Evolutionary conservation across 1,140 invertebrate species (phyloP).

Genomic region (Temnothorax nylanderi): DNA sequence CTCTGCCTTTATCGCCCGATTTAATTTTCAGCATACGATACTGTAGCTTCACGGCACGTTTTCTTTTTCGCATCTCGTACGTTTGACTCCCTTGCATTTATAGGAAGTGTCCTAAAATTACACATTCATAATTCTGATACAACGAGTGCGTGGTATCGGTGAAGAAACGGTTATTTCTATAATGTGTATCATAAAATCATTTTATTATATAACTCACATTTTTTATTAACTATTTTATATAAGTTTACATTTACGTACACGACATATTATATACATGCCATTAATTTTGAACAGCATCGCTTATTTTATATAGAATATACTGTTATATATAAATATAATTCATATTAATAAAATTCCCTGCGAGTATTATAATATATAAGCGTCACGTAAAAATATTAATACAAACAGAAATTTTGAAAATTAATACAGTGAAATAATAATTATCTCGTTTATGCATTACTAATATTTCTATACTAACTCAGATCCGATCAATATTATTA

Average conservation of each 20-base stretch:
- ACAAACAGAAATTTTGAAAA: neutral
- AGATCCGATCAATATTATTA: neutral
- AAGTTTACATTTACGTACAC: neutral
- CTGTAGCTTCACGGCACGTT: neutral
- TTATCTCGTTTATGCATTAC: neutral
- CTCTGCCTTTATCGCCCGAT: slow-evolving; percentile 11
- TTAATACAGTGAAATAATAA: neutral
- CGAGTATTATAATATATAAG: neutral
- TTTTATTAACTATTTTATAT: neutral
- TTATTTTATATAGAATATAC: neutral
- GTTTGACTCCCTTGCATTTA: neutral
- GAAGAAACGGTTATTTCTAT: neutral
- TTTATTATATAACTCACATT: neutral
- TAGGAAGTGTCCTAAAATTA: neutral
- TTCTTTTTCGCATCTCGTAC: neutral
- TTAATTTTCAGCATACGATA: slow-evolving; percentile 36
- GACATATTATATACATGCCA: neutral
- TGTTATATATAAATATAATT: neutral
- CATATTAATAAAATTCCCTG: neutral
- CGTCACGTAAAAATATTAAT: neutral
- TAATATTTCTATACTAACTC: no score
- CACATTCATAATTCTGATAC: neutral
- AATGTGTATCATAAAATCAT: neutral
- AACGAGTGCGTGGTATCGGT: no score
- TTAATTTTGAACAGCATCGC: neutral